Evolutionary conservation across 1,140 invertebrate species (phyloP).

Genomic region (Chironomus striatipennis): DNA sequence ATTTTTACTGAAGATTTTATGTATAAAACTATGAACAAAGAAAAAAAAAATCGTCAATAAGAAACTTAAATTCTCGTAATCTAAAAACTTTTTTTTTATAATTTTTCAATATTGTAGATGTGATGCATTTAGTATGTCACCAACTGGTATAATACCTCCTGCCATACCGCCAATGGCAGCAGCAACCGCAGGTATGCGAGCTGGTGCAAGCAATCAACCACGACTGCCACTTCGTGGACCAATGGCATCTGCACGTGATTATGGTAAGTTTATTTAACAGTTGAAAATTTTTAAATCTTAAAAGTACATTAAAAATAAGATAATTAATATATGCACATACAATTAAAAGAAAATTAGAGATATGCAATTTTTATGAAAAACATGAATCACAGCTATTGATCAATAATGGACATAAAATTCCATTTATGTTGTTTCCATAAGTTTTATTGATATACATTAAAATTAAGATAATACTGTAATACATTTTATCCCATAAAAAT

Average conservation of each 20-base stretch:
- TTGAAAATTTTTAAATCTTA: too few relatives aligned
- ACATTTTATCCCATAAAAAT: too few relatives aligned
- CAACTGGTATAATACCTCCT: constrained; percentile 40
- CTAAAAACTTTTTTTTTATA: not conserved
- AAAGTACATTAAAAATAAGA: too few relatives aligned
- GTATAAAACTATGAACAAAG: not conserved
- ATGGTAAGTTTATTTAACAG: constrained; percentile 58
- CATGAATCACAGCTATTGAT: too few relatives aligned
- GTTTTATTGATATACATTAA: too few relatives aligned
- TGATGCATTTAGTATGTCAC: constrained; percentile 34
- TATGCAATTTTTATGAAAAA: too few relatives aligned
- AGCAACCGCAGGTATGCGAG: constrained; percentile 48
- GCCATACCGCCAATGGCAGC: constrained; percentile 35
- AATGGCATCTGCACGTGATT: constrained; percentile 61
- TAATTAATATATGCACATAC: too few relatives aligned
- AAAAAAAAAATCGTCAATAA: not conserved
- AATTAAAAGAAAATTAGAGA: too few relatives aligned
- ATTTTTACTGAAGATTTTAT: not conserved
- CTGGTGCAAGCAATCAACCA: constrained; percentile 51
- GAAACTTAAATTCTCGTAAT: constrained; percentile 23
- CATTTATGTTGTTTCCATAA: too few relatives aligned
- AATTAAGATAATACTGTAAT: too few relatives aligned
- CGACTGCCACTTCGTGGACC: constrained; percentile 58
- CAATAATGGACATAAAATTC: too few relatives aligned
- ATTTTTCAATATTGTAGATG: constrained; percentile 22